phyloP scores from a whole-genome alignment of 2,797 vertebrate genomes.

The Trachurus trachurus region DNA sequence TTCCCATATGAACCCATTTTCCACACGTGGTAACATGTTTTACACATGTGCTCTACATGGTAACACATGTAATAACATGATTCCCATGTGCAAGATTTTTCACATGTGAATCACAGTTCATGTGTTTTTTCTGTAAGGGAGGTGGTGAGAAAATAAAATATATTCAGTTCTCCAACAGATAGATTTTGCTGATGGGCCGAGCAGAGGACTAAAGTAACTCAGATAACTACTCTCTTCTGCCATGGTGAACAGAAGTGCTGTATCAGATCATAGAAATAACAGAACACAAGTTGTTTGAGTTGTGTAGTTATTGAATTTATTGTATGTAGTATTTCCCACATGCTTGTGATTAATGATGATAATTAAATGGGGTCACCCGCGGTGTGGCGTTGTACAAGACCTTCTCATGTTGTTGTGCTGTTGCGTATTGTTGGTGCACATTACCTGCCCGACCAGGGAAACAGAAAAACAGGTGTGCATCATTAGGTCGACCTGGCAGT shows the following conservation, averaged over 20 bases:
- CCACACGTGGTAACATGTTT: too few species aligned
- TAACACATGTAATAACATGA: too few species aligned
- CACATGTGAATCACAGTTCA: too few species aligned
- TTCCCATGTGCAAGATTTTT: too few species aligned
- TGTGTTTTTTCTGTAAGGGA: too few species aligned
- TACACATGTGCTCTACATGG: too few species aligned
- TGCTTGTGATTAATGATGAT: neutral
- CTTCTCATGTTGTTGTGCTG: neutral
- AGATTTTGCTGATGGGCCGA: too few species aligned
- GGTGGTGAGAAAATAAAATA: too few species aligned
- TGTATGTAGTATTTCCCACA: neutral
- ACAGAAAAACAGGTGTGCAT: neutral
- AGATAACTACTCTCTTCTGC: neutral
- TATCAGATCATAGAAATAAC: neutral
- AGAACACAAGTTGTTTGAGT: neutral
- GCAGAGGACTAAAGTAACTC: neutral
- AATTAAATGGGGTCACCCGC: neutral
- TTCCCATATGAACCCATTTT: too few species aligned
- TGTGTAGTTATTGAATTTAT: neutral
- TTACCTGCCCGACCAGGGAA: neutral
- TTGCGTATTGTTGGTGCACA: neutral
- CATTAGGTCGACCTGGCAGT: neutral
- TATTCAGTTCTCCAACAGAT: too few species aligned
- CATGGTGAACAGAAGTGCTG: neutral
- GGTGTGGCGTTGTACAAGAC: neutral